Evolutionary conservation across 2,888 invertebrate species (phyloP).

Genomic region (Andrena fulva): DNA sequence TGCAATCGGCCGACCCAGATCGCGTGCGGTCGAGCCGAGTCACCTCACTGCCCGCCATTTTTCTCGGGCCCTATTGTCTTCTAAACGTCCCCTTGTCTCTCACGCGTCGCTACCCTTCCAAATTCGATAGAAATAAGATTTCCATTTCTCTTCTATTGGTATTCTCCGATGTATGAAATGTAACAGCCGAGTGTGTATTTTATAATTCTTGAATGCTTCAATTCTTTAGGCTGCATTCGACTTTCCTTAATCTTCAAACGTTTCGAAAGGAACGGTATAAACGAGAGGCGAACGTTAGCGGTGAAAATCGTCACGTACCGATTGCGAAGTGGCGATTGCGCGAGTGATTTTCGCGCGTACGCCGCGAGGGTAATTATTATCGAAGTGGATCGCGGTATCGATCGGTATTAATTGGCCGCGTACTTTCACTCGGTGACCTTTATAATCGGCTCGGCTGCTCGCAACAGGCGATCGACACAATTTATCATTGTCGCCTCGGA

Average conservation of each 20-base stretch:
- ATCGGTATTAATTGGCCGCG: slow-evolving; percentile 68
- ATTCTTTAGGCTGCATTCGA: not conserved
- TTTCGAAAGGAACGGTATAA: not conserved
- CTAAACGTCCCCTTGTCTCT: not conserved
- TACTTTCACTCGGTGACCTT: slow-evolving; percentile 69
- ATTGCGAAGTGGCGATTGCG: slow-evolving; percentile 33
- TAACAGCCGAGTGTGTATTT: no score
- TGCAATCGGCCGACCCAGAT: slow-evolving; percentile 79
- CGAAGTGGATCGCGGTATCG: slow-evolving; percentile 58
- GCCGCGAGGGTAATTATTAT: slow-evolving; percentile 57
- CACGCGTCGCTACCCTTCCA: slow-evolving; percentile 1
- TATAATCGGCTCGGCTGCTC: slow-evolving; percentile 56
- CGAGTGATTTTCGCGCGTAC: slow-evolving; percentile 60
- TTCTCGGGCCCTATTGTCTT: slow-evolving; percentile 6
- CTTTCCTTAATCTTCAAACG: not conserved
- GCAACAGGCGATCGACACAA: slow-evolving; percentile 49
- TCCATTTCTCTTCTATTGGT: not conserved
- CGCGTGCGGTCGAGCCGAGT: slow-evolving; percentile 55
- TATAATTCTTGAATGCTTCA: no score
- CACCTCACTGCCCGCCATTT: slow-evolving; percentile 15
- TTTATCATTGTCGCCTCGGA: slow-evolving; percentile 65
- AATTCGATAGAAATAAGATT: not conserved
- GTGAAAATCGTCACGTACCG: slow-evolving; percentile 47
- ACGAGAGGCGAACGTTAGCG: not conserved
- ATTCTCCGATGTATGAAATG: no score